Base-by-base conservation (phyloP, 2,113 vertebrate species). In the Excalfactoria chinensis region DNA sequence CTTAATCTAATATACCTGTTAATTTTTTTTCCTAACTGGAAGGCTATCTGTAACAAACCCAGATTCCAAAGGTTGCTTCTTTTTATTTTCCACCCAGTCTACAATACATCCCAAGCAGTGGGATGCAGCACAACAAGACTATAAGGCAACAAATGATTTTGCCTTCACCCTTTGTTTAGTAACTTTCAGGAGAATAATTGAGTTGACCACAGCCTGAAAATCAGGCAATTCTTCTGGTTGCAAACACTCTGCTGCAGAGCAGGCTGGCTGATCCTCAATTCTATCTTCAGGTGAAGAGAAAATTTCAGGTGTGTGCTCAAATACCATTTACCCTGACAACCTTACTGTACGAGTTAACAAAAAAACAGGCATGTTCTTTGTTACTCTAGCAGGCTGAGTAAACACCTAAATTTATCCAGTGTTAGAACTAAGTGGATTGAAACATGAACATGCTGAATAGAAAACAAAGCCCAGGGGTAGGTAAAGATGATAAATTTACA, bases 1-100 rank as follows among this genome's bases (percentile, higher is more conserved):
- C 16, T 84, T 93, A 89, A 95, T 79, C 53, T 82, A 89, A 89
- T 84, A 79, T 23, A 89, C 13, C 40, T 32, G 40, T 9, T 49
- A 22, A 0, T 10, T 64, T 82, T 64, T 82, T 69, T 84, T 83
- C 53, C 41, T 70, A 89, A 76, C 44, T 32, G 7, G 49, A 84
- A 60, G 37, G 28, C 21, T 70, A 9, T 53, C 91, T 71, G 28
- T 63, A 55, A 25, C 11, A 76, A 89, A 89, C 2, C 35, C 85
- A 30, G 32, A 77, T 86, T 55, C 34, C 46, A 73, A 30, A 72
- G 16, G 13, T 62, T 67, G 5, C 67, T 89, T 70, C 16, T 40
- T 72, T 75, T 67, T 59, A 73, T 19, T 70, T 82, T 25, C 1
- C 3, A 20, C 9, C 8, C 11, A 32, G 4, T 35, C 62, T 59